A percentile compares a stretch with the other conserved stretches of the same genome.
These are phyloP conservation scores for Bergia sp. DNA, from an alignment of 92 coral and sea anemone genomes.

Conservation along the genomic window DNA sequence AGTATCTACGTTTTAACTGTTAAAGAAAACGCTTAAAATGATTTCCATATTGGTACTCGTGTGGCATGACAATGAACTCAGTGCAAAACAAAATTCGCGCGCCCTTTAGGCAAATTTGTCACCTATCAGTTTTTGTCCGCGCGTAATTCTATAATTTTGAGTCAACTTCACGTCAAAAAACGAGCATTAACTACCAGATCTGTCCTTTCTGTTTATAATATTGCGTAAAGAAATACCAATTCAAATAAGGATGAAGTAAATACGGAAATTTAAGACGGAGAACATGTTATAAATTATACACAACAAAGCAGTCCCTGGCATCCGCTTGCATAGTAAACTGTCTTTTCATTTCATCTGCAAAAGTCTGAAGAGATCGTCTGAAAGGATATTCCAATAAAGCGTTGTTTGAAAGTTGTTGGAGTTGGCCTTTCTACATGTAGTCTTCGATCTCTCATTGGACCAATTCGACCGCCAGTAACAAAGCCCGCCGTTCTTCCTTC, in stretches of 20 bases:
- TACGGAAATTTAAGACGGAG: slow-evolving; percentile 18
- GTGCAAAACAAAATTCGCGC: slow-evolving; percentile 43
- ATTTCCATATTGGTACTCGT: slow-evolving; percentile 24
- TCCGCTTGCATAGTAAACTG: slow-evolving; percentile 36
- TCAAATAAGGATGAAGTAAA: slow-evolving; percentile 26
- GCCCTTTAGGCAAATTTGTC: slow-evolving; percentile 25
- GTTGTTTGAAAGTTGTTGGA: slow-evolving; percentile 61
- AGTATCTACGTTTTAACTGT: slow-evolving; percentile 74
- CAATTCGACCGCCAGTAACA: slow-evolving; percentile 60
- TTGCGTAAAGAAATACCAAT: slow-evolving; percentile 11
- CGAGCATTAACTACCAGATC: slow-evolving; percentile 13
- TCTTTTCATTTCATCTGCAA: slow-evolving; percentile 30
- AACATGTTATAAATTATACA: slow-evolving; percentile 25
- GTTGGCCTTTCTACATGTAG: slow-evolving; percentile 68
- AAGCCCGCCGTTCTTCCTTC: slow-evolving; percentile 50
- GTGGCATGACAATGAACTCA: slow-evolving; percentile 17
- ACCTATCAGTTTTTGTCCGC: slow-evolving; percentile 19
- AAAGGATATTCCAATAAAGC: slow-evolving; percentile 83
- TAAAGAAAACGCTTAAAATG: slow-evolving; percentile 52
- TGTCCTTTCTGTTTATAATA: slow-evolving; percentile 21
- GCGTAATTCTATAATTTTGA: slow-evolving; percentile 28
- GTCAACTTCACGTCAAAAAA: slow-evolving; percentile 7
- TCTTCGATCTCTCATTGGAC: slow-evolving; percentile 76
- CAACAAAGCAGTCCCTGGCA: slow-evolving; percentile 33
- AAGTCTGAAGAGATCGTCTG: slow-evolving; percentile 21